Base-by-base conservation (phyloP, 2,888 invertebrate genomes). In the Parnassius orleans region DNA sequence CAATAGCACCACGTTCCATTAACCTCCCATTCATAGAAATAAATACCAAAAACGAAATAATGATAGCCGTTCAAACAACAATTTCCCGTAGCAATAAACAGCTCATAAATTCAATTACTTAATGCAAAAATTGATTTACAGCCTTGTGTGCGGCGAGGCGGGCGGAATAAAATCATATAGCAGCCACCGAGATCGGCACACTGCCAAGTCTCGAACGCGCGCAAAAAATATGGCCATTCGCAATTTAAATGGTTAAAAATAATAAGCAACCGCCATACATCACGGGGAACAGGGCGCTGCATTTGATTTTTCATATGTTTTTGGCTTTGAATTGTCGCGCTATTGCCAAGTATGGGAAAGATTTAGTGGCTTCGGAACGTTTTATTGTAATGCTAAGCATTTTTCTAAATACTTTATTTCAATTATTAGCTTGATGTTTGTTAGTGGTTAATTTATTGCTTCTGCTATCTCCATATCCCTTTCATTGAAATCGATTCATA, bases 101-200 rank as follows among this genome's bases (percentile, higher is more conserved):
- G 84, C 74, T 79, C 83, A 82, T 88, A 87, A 86, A 90, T 89
- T 86, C 84, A 89, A 89, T 90, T 87, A 88, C 83, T 86, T 86
- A 86, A 89, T 87, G 86, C 85, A 86, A 83, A 86, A 87, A 83
- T 82, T 88, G 89, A 90, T 90, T 89, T 89, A 90, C 74, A 67
- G 68, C 72, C 65, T 69, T 70, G 67, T 69, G 72, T 74, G 81
- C 72, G 77, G 77, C 72, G 73, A 75, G 75, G 69, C 68, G 75
- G 81, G 76, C 72, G 77, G 79, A 85, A 87, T 86, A 83, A 86
- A 86, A 87, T 81, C 81, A 73, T 75, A 82, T 78, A 79, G 74
- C 73, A 68, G 70, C 76, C 70, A 74, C 77, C 70, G 65, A 73
- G 74, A 78, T 80, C 82, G 89, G 89, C 88, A 77, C 69, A 57